phyloP scores from a whole-genome alignment of 2,888 invertebrate genomes.

The Clivina fossor region DNA sequence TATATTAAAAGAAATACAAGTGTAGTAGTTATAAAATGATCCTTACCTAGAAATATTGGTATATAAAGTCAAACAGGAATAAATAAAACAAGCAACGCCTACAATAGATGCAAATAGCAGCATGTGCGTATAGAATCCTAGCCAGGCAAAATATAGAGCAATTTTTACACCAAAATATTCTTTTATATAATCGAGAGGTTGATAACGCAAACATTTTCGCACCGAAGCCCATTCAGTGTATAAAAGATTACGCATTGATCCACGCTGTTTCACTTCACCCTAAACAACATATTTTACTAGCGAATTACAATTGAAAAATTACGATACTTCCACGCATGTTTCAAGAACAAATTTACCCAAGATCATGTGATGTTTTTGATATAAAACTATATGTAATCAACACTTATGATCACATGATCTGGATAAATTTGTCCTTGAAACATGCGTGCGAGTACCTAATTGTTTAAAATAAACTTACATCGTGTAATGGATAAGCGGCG shows the following conservation, averaged over 20 bases:
- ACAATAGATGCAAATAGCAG: constrained; percentile 80
- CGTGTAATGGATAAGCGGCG: constrained; percentile 86
- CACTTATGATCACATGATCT: too few relatives aligned
- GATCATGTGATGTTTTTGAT: too few relatives aligned
- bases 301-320: background rate
- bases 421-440: too few relatives aligned
- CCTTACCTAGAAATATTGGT: constrained; percentile 69
- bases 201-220: constrained; percentile 76
- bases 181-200: constrained; percentile 86
- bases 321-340: background rate
- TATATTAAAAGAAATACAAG: too few relatives aligned
- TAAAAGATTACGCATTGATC: constrained; percentile 72
- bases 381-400: too few relatives aligned
- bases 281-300: constrained; percentile 49
- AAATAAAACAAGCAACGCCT: constrained; percentile 78
- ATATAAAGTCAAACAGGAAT: constrained; percentile 69
- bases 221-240: constrained; percentile 83
- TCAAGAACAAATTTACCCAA: background rate
- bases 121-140: constrained; percentile 94
- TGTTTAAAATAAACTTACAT: constrained; percentile 61
- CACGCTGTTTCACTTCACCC: constrained; percentile 71
- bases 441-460: background rate
- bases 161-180: constrained; percentile 92
- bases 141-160: constrained; percentile 88
- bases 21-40: too few relatives aligned